Base-by-base conservation (phyloP, 1,140 invertebrate genomes). In the Yoshiicerus persimilis region DNA sequence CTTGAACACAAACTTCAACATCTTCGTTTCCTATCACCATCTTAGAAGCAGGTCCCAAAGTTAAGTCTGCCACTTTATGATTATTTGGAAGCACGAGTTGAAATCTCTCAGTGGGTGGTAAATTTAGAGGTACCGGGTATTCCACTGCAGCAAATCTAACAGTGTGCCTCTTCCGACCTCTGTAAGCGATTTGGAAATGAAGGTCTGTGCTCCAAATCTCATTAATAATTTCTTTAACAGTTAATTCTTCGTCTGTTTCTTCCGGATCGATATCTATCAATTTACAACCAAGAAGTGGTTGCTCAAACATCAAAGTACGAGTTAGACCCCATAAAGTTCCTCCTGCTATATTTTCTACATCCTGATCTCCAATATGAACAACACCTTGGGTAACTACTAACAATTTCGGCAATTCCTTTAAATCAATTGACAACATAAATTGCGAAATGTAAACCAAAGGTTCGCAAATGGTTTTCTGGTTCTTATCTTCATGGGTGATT, bases 71-170 rank as follows among this genome's bases (percentile, higher is more conserved):
- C 1, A 86, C 27, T 30, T 38, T 38, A 32, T 86, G 62, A 5
- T 9, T 85, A 30, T 0, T 11, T 8, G 84, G 66, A 16, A 84
- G 25, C 25, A 87, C 27, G 1, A 89, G 25, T 39, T 84, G 38
- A 62, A 85, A 87, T 38, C 88, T 20, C 25, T 83, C 70, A 10
- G 88, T 39, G 20, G 41, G 38, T 34, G 86, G 88, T 4, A 64
- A 5, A 4, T 11, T 2, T 4, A 89, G 0, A 2, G 70, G 11
- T 9, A 20, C 16, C 0, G 34, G 23, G 4, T 2, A 9, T 64
- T 86, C 64, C 4, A 34, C 13, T 0, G n/a, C 6, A 1, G 2
- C 10, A 13, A 86, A 36, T 2, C 85, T 23, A 6, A 66, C 4
- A 5, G 87, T n/a, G 20, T 39, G 32, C 16, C 39, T 23, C 47